These are phyloP conservation scores for Drosophila paranaensis DNA, from an alignment of 2,888 invertebrate species.

Conservation along the genomic window DNA sequence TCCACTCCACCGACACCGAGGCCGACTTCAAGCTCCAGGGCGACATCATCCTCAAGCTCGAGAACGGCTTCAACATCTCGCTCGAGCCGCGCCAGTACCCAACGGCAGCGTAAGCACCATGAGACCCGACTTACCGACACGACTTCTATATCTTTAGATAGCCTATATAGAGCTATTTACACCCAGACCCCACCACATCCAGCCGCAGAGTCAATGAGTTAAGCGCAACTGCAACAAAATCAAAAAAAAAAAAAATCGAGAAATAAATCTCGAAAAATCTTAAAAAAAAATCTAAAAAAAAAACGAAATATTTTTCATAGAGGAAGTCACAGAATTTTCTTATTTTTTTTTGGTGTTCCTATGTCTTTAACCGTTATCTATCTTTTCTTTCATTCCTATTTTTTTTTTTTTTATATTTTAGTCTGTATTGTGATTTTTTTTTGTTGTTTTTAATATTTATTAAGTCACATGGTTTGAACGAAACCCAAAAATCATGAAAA, in stretches of 20 bases:
- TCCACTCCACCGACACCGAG: conserved; percentile 88
- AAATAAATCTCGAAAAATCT: not conserved
- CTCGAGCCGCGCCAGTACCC: conserved; percentile 87
- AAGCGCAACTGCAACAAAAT: conserved; percentile 9
- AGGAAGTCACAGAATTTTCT: conserved; percentile 32
- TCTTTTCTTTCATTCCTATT: conserved; percentile 3
- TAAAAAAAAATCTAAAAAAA: not conserved
- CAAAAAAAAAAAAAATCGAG: not conserved
- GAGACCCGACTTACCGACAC: not conserved
- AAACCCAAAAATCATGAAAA: conserved; percentile 75
- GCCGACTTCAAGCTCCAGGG: conserved; percentile 89
- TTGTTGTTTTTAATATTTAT: conserved; percentile 64
- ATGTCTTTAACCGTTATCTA: conserved; percentile 34
- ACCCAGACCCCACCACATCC: conserved; percentile 19
- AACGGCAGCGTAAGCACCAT: conserved; percentile 51
- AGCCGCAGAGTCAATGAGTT: conserved; percentile 65
- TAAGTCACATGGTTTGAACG: conserved; percentile 75
- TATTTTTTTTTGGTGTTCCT: conserved; percentile 48
- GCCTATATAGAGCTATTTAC: not conserved
- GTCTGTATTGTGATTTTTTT: conserved; percentile 41
- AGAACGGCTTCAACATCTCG: conserved; percentile 89
- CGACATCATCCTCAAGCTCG: conserved; percentile 90
- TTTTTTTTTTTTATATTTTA: conserved; percentile 28
- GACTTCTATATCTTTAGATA: conserved; percentile 3
- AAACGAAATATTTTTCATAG: conserved; percentile 11